Percentiles rank a stretch among this genome's conserved stretches.
Evolutionary conservation across 35 echinoderm and acorn worm species (phyloP).

Genomic region (Lytechinus pictus): DNA sequence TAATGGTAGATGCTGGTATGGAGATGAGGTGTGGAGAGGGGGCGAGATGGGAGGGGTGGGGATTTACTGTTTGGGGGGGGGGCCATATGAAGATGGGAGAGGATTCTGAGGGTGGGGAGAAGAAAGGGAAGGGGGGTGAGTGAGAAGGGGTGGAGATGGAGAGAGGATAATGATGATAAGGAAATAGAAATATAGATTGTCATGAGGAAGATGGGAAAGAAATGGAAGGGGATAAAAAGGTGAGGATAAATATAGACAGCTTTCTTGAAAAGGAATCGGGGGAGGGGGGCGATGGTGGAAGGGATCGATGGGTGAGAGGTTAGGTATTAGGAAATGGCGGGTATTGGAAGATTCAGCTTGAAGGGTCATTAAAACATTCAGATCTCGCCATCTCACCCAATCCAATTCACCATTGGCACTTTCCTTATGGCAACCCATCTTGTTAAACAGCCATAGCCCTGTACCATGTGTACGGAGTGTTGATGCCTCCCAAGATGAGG

Average conservation of each 20-base stretch:
- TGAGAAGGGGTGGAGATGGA: not conserved
- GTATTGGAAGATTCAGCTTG: not conserved
- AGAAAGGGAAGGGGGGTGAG: not conserved
- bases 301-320: not conserved
- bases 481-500: too few species aligned
- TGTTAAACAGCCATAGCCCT: too few species aligned
- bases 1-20: not conserved
- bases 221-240: not conserved
- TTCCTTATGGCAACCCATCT: too few species aligned
- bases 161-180: too few species aligned
- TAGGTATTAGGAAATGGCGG: not conserved
- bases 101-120: not conserved
- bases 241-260: too few species aligned
- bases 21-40: not conserved
- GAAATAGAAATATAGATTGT: too few species aligned
- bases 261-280: too few species aligned
- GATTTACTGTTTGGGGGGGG: not conserved
- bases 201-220: not conserved
- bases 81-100: not conserved
- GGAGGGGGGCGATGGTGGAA: not conserved
- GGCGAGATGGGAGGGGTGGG: not conserved
- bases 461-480: too few species aligned
- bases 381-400: not conserved
- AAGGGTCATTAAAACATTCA: not conserved
- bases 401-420: too few species aligned